phyloP scores from a whole-genome alignment of 2,797 vertebrate species.

The Eurystomus glaucurus region DNA sequence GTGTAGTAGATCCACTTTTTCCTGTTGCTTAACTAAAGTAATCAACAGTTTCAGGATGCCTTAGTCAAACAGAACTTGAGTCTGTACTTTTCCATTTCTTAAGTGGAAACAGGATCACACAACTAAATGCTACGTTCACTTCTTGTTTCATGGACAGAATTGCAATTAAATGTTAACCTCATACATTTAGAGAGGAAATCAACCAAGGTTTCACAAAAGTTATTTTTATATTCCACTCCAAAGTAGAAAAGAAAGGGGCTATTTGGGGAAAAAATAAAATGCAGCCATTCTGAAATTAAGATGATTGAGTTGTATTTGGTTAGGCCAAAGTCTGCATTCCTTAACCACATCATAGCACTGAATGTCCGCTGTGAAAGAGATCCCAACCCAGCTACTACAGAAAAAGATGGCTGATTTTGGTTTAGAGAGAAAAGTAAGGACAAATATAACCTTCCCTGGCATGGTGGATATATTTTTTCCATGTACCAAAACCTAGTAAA shows the following conservation, averaged over 20 bases:
- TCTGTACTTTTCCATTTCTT: conserved; percentile 23
- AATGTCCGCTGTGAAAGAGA: not conserved
- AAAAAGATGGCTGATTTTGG: not conserved
- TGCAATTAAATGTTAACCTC: not conserved
- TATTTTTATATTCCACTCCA: not conserved
- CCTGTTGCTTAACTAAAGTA: conserved; percentile 1
- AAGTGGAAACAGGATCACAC: not conserved
- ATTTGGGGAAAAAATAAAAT: not conserved
- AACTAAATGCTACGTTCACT: not conserved
- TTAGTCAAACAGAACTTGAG: not conserved
- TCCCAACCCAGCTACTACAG: not conserved
- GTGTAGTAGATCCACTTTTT: not conserved
- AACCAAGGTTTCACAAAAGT: not conserved
- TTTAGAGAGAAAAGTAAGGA: not conserved
- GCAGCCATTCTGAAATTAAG: not conserved
- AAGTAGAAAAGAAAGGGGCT: not conserved
- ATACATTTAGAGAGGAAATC: not conserved
- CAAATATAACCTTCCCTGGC: not conserved
- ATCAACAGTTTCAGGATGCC: not conserved
- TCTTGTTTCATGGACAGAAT: not conserved
- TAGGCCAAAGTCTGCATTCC: not conserved
- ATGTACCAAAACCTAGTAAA: not conserved
- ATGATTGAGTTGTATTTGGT: not conserved
- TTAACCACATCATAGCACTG: not conserved
- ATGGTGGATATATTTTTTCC: not conserved